Base-by-base conservation (phyloP, 1,140 invertebrate species). In the Drosophila ananassae region DNA sequence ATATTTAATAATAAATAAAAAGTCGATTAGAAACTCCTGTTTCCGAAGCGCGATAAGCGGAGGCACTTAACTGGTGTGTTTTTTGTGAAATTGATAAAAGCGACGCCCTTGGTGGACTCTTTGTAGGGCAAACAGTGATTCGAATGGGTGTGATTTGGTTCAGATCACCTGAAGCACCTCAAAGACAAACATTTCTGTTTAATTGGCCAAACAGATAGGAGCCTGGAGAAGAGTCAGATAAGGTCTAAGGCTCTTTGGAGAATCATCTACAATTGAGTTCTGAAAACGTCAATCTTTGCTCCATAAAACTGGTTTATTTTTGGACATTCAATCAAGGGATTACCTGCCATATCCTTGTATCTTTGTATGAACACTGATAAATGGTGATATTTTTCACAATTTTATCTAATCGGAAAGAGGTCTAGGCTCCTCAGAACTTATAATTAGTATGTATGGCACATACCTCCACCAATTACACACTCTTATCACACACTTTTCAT, bases 31-130 rank as follows among this genome's bases (percentile, higher is more conserved):
- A 30, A 62, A 21, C 44, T 62, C 28, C 39, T 24, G 30, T 30
- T 24, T 22, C n/a, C 62, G 48, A 12, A n/a, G n/a, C 32, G 13
- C 30, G 66, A 69, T 69, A 68, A 69, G 63, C 48, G 21, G 34
- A n/a, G 37, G 32, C 63, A 69, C 63, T 68, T 48, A 30, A 69
- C 1, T 17, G 34, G 17, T 30, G 47, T 8, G 30, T 47, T 68
- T 56, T 8, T 56, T 67, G 44, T 69, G 63, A 57, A 69, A 69
- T 67, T 48, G 66, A 69, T 69, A 54, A 54, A 68, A 24, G 5
- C 39, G n/a, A 32, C n/a, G 63, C 44, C 66, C 66, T 69, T 69
- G 66, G 51, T 32, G 3, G n/a, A 17, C 2, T 48, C 55, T 69
- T 2, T 69, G 51, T 69, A 69, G 63, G 66, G 44, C 66, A 69